Evolutionary conservation across 2,888 invertebrate species (phyloP).

Genomic region (Auanema freiburgensis): DNA sequence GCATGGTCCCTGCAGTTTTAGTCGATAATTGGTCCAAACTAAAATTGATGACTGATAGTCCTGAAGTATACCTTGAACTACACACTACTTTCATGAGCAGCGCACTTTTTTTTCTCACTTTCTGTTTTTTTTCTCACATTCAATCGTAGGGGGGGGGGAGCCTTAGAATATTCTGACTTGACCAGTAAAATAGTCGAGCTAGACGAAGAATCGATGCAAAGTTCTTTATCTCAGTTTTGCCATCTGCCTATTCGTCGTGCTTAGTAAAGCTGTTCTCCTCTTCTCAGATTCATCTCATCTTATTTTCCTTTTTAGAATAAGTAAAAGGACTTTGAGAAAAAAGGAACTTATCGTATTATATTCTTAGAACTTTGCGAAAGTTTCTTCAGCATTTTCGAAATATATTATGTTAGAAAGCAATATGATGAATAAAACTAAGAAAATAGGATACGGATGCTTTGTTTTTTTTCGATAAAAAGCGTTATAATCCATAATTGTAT

Average conservation of each 20-base stretch:
- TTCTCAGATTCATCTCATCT: no score
- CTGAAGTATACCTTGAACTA: background rate
- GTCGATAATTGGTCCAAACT: slow-evolving; percentile 64
- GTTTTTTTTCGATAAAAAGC: background rate
- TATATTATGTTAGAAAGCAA: background rate
- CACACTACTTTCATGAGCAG: no score
- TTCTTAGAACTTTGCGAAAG: background rate
- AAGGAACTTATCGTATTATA: background rate
- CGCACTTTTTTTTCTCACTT: no score
- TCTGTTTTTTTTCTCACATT: no score
- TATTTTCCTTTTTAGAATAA: background rate
- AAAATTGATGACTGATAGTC: slow-evolving; percentile 23
- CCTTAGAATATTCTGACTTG: no score
- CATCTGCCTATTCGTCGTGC: no score
- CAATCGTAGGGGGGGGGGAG: no score
- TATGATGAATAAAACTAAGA: background rate
- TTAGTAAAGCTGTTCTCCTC: no score
- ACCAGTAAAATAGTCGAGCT: no score
- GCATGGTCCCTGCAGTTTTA: slow-evolving; percentile 63
- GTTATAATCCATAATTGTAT: no score
- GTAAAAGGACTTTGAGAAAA: background rate
- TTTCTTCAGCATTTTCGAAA: background rate
- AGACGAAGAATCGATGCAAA: no score
- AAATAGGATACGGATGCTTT: background rate
- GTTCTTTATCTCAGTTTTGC: no score